Percentiles rank a stretch among this genome's conserved stretches.
Evolutionary conservation across 2,888 invertebrate species (phyloP).

Genomic region (Apoda limacodes): DNA sequence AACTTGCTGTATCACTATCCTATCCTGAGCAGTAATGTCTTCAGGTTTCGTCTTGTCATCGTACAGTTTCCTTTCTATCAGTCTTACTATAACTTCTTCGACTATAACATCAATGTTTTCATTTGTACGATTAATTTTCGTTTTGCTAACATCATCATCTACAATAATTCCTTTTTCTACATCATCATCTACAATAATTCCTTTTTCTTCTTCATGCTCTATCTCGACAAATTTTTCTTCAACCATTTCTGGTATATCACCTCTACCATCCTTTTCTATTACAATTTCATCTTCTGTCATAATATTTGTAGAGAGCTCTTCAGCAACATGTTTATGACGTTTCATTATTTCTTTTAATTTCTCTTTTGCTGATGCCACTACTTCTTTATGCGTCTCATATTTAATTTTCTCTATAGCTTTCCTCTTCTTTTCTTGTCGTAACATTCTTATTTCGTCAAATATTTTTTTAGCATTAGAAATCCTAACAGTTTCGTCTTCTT

Average conservation of each 20-base stretch:
- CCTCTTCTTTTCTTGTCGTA: conserved; percentile 48
- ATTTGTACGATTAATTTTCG: conserved; percentile 28
- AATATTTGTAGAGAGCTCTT: conserved; percentile 37
- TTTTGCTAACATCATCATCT: conserved; percentile 5
- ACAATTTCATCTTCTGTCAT: conserved; percentile 24
- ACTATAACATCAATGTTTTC: conserved; percentile 57
- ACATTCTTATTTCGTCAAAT: conserved; percentile 37
- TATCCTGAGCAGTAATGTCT: conserved; percentile 54
- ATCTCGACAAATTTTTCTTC: conserved; percentile 22
- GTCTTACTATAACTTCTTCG: conserved; percentile 55
- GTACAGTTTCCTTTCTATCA: conserved; percentile 64
- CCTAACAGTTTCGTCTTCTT: conserved; percentile 23
- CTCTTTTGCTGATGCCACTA: conserved; percentile 61
- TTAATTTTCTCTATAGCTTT: conserved; percentile 60
- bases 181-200: conserved; percentile 26
- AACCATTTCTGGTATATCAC: conserved; percentile 41
- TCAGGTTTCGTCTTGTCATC: conserved; percentile 64
- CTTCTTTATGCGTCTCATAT: conserved; percentile 55
- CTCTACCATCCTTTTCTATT: conserved; percentile 29
- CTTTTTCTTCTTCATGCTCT: conserved; percentile 45
- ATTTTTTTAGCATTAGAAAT: conserved; percentile 34
- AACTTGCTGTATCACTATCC: conserved; percentile 54
- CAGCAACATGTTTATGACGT: conserved; percentile 54
- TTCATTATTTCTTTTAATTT: conserved; percentile 62
- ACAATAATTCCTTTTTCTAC: conserved; percentile 13